phyloP scores from a whole-genome alignment of 2,888 invertebrate species.

The Coleophora flavipennella region DNA sequence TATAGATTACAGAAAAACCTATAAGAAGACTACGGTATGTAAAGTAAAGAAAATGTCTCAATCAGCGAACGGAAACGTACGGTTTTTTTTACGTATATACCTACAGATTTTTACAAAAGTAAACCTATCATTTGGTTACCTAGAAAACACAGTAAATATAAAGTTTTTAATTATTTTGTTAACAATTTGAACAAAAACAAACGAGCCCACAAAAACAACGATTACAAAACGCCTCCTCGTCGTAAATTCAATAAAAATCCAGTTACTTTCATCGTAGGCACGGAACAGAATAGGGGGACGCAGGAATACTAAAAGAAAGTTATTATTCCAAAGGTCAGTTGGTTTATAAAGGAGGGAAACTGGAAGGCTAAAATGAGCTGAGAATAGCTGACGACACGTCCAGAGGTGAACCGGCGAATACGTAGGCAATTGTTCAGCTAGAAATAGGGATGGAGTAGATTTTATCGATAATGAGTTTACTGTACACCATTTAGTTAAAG shows the following conservation, averaged over 20 bases:
- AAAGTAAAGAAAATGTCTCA: too few relatives aligned
- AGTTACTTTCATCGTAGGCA: not conserved
- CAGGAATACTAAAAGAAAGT: conserved; percentile 2
- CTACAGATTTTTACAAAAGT: too few relatives aligned
- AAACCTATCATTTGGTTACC: too few relatives aligned
- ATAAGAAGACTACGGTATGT: too few relatives aligned
- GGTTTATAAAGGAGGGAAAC: conserved; percentile 17
- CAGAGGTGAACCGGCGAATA: conserved; percentile 19
- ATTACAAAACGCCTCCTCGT: too few relatives aligned
- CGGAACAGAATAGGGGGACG: not conserved
- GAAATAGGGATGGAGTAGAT: conserved; percentile 11
- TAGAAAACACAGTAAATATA: too few relatives aligned
- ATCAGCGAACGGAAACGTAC: too few relatives aligned
- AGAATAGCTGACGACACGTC: conserved; percentile 23
- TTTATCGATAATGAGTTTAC: conserved; percentile 6
- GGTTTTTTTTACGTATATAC: too few relatives aligned
- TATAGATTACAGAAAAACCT: too few relatives aligned
- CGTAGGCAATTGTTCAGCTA: conserved; percentile 22
- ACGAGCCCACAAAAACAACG: too few relatives aligned
- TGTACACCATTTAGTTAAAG: too few relatives aligned
- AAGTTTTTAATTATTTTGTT: too few relatives aligned
- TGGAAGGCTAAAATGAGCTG: conserved; percentile 23
- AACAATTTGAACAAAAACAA: not conserved
- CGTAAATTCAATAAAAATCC: not conserved
- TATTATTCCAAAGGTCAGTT: conserved; percentile 7